These are phyloP conservation scores for Palythoa grandis DNA, from an alignment of 92 coral and sea anemone species.

Conservation along the genomic window DNA sequence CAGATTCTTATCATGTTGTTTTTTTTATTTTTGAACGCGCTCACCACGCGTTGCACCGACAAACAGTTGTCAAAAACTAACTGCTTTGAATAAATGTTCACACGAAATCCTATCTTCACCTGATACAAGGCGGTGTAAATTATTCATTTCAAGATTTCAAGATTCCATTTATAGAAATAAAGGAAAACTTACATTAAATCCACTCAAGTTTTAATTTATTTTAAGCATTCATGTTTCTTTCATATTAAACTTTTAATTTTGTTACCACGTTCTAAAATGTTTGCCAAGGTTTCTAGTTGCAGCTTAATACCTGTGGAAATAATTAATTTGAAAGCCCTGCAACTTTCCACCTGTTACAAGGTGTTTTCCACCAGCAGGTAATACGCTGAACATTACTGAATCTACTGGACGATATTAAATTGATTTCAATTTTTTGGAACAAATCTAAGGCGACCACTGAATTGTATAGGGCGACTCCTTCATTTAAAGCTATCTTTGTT, in stretches of 20 bases:
- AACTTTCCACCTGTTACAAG: conserved; percentile 13
- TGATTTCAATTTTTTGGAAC: background rate
- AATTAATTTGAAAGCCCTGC: conserved; percentile 1
- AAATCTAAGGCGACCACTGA: background rate
- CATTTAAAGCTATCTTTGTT: background rate
- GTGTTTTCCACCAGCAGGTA: background rate
- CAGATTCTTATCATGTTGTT: no score
- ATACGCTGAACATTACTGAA: background rate
- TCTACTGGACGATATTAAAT: background rate
- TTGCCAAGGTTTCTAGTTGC: background rate
- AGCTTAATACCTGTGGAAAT: background rate
- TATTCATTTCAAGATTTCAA: background rate
- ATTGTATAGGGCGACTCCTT: background rate
- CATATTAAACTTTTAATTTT: background rate
- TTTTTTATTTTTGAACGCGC: no score
- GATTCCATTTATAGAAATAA: background rate
- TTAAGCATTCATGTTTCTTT: background rate
- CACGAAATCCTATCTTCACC: background rate
- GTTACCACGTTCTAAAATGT: background rate
- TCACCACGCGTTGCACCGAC: no score
- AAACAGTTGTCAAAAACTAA: no score
- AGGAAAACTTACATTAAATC: background rate
- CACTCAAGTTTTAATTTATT: background rate
- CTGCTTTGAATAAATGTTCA: background rate
- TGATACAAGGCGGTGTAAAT: background rate